Base-by-base conservation (phyloP, 2,888 invertebrate genomes). In the Hipparchia sbordonii region DNA sequence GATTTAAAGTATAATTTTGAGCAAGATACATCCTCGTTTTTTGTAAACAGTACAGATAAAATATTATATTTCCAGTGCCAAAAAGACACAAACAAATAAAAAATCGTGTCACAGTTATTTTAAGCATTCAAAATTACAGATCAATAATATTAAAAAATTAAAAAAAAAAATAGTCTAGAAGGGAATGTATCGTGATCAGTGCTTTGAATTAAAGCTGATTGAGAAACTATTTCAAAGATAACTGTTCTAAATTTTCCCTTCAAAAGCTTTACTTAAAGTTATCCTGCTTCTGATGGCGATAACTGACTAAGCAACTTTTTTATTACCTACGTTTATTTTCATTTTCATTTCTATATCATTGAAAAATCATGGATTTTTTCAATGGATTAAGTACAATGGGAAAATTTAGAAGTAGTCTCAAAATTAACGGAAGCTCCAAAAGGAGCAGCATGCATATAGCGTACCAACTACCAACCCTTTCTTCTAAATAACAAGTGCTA, bases 381-480 rank as follows among this genome's bases (percentile, higher is more conserved):
- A 39, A 39, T 4, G 39, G 39, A 39, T 39, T 39, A 39, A 5
- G 5, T 4, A 39, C 5, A 39, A 73, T 78, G 79, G 78, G 77
- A 80, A 79, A 77, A 76, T 79, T 80, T 80, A 80, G 78, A 72
- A 66, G 39, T 70, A 73, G 66, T 78, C 74, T 75, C 75, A 77
- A 78, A 69, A 78, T 72, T 77, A 75, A 74, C 67, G 74, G 65
- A 73, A 76, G 76, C 79, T 81, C 77, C 62, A 72, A 74, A 73
- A 82, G 86, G 80, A 88, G 85, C 83, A 81, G 80, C 79, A 80
- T 79, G 80, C 74, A 66, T 78, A 80, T 78, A 80, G 78, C 65
- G 72, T 70, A 72, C 67, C 75, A 67, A 65, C 63, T 70, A 72
- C 67, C 75, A 68, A 65, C 63, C 75, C 66, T 73, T 71, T 73